A percentile compares a stretch with the other conserved stretches of the same genome.
These are phyloP conservation scores for Leptothorax acervorum DNA, from an alignment of 2,888 invertebrate species.

Conservation along the genomic window DNA sequence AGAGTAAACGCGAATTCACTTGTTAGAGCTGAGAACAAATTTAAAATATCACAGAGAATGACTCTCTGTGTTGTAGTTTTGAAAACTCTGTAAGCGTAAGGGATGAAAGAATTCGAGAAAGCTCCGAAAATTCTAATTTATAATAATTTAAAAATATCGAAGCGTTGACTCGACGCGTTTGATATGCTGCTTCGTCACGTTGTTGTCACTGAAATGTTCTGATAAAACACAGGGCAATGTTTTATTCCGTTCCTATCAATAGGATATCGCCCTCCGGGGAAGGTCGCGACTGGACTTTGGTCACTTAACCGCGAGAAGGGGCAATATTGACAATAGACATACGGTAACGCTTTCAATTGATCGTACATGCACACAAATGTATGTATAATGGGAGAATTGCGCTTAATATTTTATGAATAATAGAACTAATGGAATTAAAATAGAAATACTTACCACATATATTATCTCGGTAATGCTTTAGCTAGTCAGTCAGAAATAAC, in stretches of 20 bases:
- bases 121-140: neutral
- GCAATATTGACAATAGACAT: slow-evolving; percentile 38
- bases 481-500: neutral
- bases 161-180: neutral
- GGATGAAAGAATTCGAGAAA: neutral
- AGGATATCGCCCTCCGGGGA: slow-evolving; percentile 66
- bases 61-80: neutral
- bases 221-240: slow-evolving; percentile 61
- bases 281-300: slow-evolving; percentile 67
- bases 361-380: neutral
- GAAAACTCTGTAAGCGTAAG: neutral
- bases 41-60: neutral
- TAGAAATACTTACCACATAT: neutral
- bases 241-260: slow-evolving; percentile 66
- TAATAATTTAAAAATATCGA: neutral
- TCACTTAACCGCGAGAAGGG: slow-evolving; percentile 29
- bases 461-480: neutral
- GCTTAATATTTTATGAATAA: neutral
- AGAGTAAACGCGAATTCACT: neutral
- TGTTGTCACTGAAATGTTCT: slow-evolving; percentile 59
- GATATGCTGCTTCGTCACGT: slow-evolving; percentile 1
- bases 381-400: neutral
- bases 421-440: neutral
- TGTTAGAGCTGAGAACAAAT: neutral
- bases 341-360: slow-evolving; percentile 30